These are phyloP conservation scores for Melanotaenia parkinsoni DNA, from an alignment of 2,797 vertebrate genomes.

Conservation along the genomic window DNA sequence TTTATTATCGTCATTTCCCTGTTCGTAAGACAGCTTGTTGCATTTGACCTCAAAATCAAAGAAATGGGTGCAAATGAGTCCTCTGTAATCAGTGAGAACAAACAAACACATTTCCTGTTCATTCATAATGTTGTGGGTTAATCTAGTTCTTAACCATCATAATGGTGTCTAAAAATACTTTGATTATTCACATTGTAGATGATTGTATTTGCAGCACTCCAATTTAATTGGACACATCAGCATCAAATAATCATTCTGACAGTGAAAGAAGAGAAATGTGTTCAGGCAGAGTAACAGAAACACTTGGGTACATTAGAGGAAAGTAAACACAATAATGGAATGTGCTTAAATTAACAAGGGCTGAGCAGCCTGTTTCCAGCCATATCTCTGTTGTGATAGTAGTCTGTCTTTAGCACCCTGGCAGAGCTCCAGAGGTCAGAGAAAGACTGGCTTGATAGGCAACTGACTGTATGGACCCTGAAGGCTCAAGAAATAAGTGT, in stretches of 20 bases:
- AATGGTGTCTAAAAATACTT: slow-evolving; percentile 24
- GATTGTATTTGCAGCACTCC: slow-evolving; percentile 14
- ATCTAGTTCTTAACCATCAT: slow-evolving; percentile 6
- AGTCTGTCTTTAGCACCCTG: slow-evolving; percentile 48
- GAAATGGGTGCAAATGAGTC: slow-evolving; percentile 27
- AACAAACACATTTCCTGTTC: slow-evolving; percentile 26
- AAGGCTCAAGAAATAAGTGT: background rate
- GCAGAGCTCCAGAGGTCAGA: slow-evolving; percentile 51
- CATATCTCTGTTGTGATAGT: slow-evolving; percentile 59
- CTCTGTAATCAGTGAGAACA: slow-evolving; percentile 31
- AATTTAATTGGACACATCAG: slow-evolving; percentile 17
- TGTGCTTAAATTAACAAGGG: slow-evolving; percentile 29
- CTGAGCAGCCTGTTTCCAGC: slow-evolving; percentile 36
- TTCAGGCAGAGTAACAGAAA: slow-evolving; percentile 11
- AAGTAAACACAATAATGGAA: slow-evolving; percentile 43
- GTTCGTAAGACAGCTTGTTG: slow-evolving; percentile 15
- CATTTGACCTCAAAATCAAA: slow-evolving; percentile 37
- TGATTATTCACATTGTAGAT: slow-evolving; percentile 18
- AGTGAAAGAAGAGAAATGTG: slow-evolving; percentile 13
- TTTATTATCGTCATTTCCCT: slow-evolving; percentile 13
- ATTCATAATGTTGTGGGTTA: slow-evolving; percentile 8
- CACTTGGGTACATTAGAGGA: slow-evolving; percentile 29
- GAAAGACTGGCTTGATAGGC: slow-evolving; percentile 31
- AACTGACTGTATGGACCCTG: slow-evolving; percentile 24
- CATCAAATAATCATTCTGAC: slow-evolving; percentile 16